Conservation (phyloP, 1,140 invertebrate species). For the Calephelis virginiensis region DNA sequence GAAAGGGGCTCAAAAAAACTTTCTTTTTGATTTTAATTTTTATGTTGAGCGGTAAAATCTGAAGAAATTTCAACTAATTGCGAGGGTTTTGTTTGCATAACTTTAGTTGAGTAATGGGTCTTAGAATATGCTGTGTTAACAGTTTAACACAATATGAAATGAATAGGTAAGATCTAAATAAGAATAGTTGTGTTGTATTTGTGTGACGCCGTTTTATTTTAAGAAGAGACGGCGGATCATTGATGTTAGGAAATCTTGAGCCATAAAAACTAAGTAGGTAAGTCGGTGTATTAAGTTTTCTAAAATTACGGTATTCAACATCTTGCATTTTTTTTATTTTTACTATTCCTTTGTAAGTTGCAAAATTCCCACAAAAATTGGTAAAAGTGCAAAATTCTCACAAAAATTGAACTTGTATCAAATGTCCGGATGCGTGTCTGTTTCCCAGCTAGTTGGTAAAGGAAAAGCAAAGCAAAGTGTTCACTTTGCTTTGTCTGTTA, state of each 20-base stretch:
- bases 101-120: background rate
- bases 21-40: background rate
- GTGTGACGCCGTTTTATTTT: background rate
- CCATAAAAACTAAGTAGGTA: no score
- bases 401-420: conserved; percentile 40
- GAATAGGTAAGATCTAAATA: no score
- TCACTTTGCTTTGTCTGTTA: conserved; percentile 28
- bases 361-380: background rate
- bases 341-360: background rate
- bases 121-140: background rate
- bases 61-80: background rate
- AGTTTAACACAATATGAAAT: background rate
- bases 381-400: conserved; percentile 1
- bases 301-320: no score
- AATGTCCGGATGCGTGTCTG: conserved; percentile 46
- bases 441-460: background rate
- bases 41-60: background rate
- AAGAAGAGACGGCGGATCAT: no score
- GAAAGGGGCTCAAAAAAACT: background rate
- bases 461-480: conserved; percentile 26
- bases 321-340: no score
- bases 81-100: background rate
- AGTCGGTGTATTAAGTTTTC: no score
- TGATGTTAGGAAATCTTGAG: no score
- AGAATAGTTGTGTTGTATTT: background rate